Evolutionary conservation across 1,140 invertebrate species (phyloP), one percentile per base, ranked within the genome.

Genomic region (Anagrus nilaparvatae): DNA sequence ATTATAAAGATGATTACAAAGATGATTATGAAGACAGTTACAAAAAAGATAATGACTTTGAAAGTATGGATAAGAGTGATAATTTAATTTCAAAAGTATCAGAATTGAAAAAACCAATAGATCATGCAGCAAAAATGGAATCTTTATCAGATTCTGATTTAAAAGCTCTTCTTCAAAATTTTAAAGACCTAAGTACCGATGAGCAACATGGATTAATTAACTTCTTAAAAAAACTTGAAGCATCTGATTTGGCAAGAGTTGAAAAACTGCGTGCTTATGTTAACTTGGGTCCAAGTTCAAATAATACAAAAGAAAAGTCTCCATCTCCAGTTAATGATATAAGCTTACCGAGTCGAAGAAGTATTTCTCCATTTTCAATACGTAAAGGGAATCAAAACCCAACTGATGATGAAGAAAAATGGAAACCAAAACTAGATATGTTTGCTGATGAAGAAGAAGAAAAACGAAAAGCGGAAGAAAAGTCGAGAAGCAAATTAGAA

Each of bases 131-230:
- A 5, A 61, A 56, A 43, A 78, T 84, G 72, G 82, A 84, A 40
- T 77, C 75, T 14, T 58, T 87, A 1, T 82, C 81, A 0, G 82
- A 87, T 53, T 74, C 76, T 0, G 84, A 87, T 50, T 56, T 87
- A 14, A 80, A 84, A 49, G 76, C 78, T 0, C 56, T 86, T 1
- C 57, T 88, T 21, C 81, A 84, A 54, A 87, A 85, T 56, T 87
- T 87, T 48, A 80, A 80, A 57, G 79, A 84, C 50, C 57, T 88
- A 1, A 79, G 76, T 1, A 74, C 73, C 3, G 80, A 84, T 36
- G 83, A 87, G 54, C 84, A 88, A 49, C 79, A 85, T 41, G 78
- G 79, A 43, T 63, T 88, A 0, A 86, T 87, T 5, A 76, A 76
- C 4, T 84, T 84, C 53, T 54, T 88, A 28, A 84, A 84, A 52